Percentiles rank a stretch among this genome's conserved stretches.
phyloP scores from a whole-genome alignment of 2,797 vertebrate genomes.

The Cyclopterus lumpus region DNA sequence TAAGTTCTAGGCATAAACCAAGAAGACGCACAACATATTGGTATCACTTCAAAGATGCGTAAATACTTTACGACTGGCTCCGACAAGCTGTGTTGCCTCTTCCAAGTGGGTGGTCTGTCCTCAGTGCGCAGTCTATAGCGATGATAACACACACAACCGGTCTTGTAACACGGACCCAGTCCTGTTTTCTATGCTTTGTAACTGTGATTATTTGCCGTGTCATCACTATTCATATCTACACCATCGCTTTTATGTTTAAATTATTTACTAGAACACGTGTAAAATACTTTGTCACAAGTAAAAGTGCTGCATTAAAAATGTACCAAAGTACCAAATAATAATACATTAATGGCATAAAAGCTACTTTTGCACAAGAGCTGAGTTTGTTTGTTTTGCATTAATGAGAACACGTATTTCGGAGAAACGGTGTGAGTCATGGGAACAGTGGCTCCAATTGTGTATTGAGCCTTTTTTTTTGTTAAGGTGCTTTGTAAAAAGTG shows the following conservation, averaged over 20 bases:
- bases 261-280: background rate
- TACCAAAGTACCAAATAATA: background rate
- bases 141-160: too few species aligned
- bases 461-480: conserved; percentile 26
- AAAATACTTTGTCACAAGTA: background rate
- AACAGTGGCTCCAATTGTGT: conserved; percentile 15
- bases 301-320: background rate
- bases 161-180: too few species aligned
- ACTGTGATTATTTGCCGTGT: background rate
- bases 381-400: conserved; percentile 43
- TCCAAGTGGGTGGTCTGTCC: too few species aligned
- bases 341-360: conserved; percentile 26
- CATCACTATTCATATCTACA: too few species aligned
- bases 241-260: background rate
- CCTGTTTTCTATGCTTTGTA: background rate
- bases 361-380: conserved; percentile 15
- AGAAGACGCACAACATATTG: too few species aligned
- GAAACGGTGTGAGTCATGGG: background rate
- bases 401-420: conserved; percentile 40
- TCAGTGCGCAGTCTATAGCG: too few species aligned
- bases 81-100: too few species aligned
- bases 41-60: too few species aligned
- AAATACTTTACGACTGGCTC: too few species aligned
- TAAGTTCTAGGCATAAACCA: background rate
- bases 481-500: conserved; percentile 22